These are phyloP conservation scores for Mus caroli DNA, from an alignment of 2,797 vertebrate genomes.

Conservation along the genomic window DNA sequence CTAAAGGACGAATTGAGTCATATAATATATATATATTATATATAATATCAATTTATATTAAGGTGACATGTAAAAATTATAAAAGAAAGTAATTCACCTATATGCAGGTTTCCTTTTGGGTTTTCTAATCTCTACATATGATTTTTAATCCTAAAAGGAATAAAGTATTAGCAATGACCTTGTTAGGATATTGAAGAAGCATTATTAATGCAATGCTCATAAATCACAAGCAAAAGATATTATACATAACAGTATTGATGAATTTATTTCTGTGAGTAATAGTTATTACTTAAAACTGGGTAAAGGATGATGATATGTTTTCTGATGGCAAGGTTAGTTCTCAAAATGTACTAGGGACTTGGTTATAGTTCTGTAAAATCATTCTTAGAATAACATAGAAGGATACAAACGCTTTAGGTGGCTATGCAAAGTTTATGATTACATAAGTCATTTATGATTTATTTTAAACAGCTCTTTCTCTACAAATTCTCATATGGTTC, in stretches of 20 bases:
- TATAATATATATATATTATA: too few relatives aligned
- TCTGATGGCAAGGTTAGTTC: background rate
- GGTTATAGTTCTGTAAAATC: background rate
- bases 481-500: constrained; percentile 28
- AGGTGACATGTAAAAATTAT: background rate
- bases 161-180: background rate
- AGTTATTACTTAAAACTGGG: constrained; percentile 51
- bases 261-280: background rate
- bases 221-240: constrained; percentile 6
- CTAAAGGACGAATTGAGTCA: constrained; percentile 27
- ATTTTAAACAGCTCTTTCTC: constrained; percentile 9
- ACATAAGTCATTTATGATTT: background rate
- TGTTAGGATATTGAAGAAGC: background rate
- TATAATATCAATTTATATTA: constrained; percentile 25
- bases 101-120: background rate
- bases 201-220: background rate
- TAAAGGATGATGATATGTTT: background rate
- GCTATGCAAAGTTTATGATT: constrained; percentile 23
- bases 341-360: background rate
- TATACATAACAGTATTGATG: background rate
- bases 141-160: background rate
- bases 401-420: background rate
- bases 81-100: constrained; percentile 38
- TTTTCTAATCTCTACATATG: background rate
- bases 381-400: constrained; percentile 38